Percentiles rank a stretch among this genome's conserved stretches.
These are phyloP conservation scores for Etheostoma cragini DNA, from an alignment of 2,113 vertebrate species.

Conservation along the genomic window DNA sequence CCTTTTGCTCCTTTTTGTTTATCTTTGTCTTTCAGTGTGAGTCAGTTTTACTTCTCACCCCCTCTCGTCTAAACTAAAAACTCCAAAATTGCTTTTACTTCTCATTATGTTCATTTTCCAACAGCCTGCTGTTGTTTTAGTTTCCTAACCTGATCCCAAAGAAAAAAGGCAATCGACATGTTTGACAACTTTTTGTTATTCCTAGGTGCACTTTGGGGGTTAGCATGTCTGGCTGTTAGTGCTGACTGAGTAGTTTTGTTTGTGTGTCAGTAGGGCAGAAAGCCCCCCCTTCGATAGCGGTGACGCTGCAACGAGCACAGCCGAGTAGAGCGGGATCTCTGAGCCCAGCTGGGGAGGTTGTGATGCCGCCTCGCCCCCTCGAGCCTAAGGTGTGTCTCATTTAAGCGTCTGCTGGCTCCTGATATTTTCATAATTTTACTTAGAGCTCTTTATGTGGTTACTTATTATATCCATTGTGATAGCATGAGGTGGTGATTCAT, in stretches of 20 bases:
- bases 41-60: slow-evolving; percentile 16
- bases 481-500: background rate
- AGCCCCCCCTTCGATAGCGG: slow-evolving; percentile 92
- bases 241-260: slow-evolving; percentile 65
- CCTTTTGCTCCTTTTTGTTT: slow-evolving; percentile 14
- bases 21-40: slow-evolving; percentile 34
- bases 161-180: background rate
- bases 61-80: background rate
- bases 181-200: background rate
- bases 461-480: background rate
- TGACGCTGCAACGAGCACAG: slow-evolving; percentile 92
- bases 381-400: slow-evolving; percentile 79
- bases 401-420: background rate
- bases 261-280: slow-evolving; percentile 88
- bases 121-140: slow-evolving; percentile 23
- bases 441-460: background rate
- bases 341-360: slow-evolving; percentile 80
- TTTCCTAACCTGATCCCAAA: slow-evolving; percentile 5
- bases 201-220: background rate
- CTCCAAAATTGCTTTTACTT: slow-evolving; percentile 2
- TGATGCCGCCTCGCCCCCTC: slow-evolving; percentile 58
- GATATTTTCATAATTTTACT: background rate
- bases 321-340: slow-evolving; percentile 84
- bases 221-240: slow-evolving; percentile 13
- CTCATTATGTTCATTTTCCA: slow-evolving; percentile 40